Evolutionary conservation across 2,113 vertebrate genomes (phyloP).

Genomic region (Synodontis membranacea): DNA sequence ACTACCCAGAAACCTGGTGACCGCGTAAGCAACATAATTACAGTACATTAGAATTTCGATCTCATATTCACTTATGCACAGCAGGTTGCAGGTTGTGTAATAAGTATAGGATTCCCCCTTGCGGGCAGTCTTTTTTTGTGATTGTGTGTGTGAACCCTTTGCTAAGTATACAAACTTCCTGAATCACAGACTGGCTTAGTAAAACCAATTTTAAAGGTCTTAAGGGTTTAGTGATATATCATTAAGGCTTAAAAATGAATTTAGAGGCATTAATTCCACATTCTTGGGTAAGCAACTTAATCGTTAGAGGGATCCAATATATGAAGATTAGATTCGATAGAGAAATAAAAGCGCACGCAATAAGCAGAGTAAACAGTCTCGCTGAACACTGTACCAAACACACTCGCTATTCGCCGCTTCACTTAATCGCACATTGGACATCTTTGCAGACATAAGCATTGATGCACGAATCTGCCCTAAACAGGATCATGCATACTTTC

Average conservation of each 20-base stretch:
- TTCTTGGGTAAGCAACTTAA: slow-evolving; percentile 14
- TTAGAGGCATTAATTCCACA: not conserved
- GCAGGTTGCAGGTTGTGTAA: not conserved
- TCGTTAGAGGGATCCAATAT: not conserved
- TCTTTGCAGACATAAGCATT: not conserved
- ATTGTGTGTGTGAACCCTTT: not conserved
- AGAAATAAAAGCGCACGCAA: slow-evolving; percentile 9
- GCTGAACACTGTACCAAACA: not conserved
- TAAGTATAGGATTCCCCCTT: not conserved
- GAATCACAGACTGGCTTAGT: slow-evolving; percentile 11
- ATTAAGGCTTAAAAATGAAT: slow-evolving; percentile 20
- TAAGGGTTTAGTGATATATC: not conserved
- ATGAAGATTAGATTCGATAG: not conserved
- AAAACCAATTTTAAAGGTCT: slow-evolving; percentile 10
- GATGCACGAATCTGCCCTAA: not conserved
- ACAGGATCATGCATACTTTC: not conserved
- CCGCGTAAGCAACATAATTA: not conserved
- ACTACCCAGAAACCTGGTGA: not conserved
- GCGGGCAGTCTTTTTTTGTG: not conserved
- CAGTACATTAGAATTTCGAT: not conserved
- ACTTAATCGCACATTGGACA: not conserved
- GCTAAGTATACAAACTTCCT: not conserved
- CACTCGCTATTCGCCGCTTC: not conserved
- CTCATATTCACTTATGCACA: not conserved
- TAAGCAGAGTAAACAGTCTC: not conserved